Evolutionary conservation across 2,888 invertebrate species (phyloP).

Genomic region (Hydrotaea diabolus): DNA sequence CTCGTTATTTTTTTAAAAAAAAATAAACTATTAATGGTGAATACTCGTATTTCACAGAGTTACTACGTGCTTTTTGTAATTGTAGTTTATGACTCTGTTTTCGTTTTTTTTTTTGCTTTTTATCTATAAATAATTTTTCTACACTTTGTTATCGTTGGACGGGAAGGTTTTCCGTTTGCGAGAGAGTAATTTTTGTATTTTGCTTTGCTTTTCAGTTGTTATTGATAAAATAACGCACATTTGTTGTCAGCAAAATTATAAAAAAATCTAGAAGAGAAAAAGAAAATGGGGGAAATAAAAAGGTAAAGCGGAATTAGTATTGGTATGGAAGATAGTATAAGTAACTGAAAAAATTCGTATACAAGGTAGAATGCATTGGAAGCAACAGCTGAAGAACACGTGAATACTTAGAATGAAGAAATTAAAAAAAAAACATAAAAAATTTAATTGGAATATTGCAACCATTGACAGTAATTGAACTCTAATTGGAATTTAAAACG

Average conservation of each 20-base stretch:
- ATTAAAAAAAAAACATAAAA: not conserved
- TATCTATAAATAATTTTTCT: constrained; percentile 1
- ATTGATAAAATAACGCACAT: constrained; percentile 25
- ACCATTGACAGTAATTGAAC: no score
- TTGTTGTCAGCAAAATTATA: constrained; percentile 28
- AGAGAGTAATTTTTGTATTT: no score
- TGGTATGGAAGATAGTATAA: constrained; percentile 2
- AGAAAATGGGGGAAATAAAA: not conserved
- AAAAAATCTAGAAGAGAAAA: constrained; percentile 7
- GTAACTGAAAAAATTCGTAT: not conserved
- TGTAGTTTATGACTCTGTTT: no score
- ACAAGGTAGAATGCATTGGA: not conserved
- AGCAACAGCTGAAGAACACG: not conserved
- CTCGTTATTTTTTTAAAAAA: no score
- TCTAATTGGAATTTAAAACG: no score
- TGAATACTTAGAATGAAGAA: not conserved
- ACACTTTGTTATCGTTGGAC: not conserved
- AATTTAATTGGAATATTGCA: no score
- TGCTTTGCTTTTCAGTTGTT: not conserved
- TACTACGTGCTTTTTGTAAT: not conserved
- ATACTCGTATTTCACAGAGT: not conserved
- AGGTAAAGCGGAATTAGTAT: not conserved
- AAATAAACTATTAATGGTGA: constrained; percentile 10
- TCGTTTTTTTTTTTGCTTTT: constrained; percentile 5
- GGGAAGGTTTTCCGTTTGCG: not conserved